Base-by-base conservation (phyloP, 2,113 vertebrate genomes). In the Nicator chloris region DNA sequence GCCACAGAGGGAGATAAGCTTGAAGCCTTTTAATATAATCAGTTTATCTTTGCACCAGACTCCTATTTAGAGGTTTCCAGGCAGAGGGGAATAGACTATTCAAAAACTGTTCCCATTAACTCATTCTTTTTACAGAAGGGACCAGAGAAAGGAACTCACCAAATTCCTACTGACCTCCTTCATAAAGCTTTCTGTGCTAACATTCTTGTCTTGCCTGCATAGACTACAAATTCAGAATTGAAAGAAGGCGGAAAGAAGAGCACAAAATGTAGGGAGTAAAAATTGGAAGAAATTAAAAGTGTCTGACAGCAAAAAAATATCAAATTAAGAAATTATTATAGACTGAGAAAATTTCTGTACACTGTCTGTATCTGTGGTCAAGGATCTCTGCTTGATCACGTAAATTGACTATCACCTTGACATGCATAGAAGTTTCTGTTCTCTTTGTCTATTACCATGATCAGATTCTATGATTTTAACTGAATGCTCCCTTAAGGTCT, bases 41-140 rank as follows among this genome's bases (percentile, higher is more conserved):
- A 69, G 59, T 90, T 88, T 88, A 73, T 86, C 54, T 60, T 72
- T 86, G 42, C 79, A 88, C 65, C 81, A 87, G 78, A 72, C 54
- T 90, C 45, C 33, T 70, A 28, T 82, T 73, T 80, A 77, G 66
- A 86, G 42, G 51, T 54, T 95, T 89, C 70, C 77, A 91, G 39
- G 21, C 57, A 75, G 53, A 95, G 40, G 11, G 45, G 14, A 84
- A 76, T 7, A 82, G 53, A 68, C 57, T 85, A 81, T 79, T 87
- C 77, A 64, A 60, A 88, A 83, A 78, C 47, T 45, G 7, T 82
- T 96, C 85, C 90, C 75, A 86, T 92, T 91, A 91, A 91, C 68
- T 82, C 42, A 47, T 77, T 90, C 94, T 63, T 47, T 85, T 63
- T 26, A 70, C 47, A 72, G 66, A 85, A 91, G 35, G 42, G 22